Percentiles rank a stretch among this genome's conserved stretches.
Evolutionary conservation across 2,113 vertebrate species (phyloP).

Genomic region (Proteles cristata): DNA sequence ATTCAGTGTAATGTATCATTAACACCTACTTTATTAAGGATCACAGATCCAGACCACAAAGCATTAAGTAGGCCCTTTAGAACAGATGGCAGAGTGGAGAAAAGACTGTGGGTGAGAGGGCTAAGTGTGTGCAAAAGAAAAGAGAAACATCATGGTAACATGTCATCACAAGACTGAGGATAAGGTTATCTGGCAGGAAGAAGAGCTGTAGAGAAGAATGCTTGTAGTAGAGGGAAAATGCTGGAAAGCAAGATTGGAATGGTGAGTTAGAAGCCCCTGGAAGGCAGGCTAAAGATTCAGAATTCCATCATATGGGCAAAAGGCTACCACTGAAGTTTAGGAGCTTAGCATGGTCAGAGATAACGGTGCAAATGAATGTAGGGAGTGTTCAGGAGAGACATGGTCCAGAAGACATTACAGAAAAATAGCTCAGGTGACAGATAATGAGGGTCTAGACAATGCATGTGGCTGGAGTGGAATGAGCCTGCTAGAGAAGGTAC

Average conservation of each 20-base stretch:
- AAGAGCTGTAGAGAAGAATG: not conserved
- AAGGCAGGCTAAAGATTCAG: not conserved
- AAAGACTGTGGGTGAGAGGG: not conserved
- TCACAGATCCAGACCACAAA: not conserved
- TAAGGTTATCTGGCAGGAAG: not conserved
- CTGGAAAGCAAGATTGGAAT: not conserved
- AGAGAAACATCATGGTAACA: not conserved
- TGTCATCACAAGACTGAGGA: not conserved
- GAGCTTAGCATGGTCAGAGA: not conserved
- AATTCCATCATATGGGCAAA: not conserved
- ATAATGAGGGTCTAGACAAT: not conserved
- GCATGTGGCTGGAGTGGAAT: not conserved
- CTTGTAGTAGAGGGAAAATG: accelerated
- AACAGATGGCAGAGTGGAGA: not conserved
- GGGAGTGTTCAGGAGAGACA: not conserved
- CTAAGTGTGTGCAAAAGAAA: not conserved
- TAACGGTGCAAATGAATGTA: not conserved
- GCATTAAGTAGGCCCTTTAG: not conserved
- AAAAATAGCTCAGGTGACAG: not conserved
- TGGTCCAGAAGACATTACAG: not conserved
- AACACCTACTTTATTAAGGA: not conserved
- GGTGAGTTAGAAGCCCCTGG: not conserved
- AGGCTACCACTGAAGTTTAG: not conserved
- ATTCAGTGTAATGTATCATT: not conserved
- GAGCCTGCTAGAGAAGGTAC: not conserved